Conservation (phyloP, 1,140 invertebrate genomes). For the Drosophila bifasciata region DNA sequence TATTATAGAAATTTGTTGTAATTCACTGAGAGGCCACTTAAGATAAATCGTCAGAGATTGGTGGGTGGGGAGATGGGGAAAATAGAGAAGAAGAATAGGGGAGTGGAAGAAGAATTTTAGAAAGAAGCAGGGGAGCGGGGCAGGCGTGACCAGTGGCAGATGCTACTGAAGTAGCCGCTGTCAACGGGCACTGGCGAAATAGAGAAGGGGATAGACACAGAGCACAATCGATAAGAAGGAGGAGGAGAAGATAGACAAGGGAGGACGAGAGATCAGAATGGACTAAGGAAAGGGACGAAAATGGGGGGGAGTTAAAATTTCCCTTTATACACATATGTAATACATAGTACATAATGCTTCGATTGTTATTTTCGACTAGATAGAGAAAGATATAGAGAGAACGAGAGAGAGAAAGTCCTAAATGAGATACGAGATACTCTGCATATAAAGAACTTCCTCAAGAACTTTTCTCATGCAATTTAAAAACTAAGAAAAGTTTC, state of each 20-base stretch:
- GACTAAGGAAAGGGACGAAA: too few relatives aligned
- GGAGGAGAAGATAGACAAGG: neutral
- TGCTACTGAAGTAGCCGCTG: slow-evolving; percentile 73
- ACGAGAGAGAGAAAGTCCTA: too few relatives aligned
- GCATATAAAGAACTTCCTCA: too few relatives aligned
- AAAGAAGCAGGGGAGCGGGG: slow-evolving; percentile 8
- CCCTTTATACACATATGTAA: too few relatives aligned
- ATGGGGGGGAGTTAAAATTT: too few relatives aligned
- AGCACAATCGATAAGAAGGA: neutral
- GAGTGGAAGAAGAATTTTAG: slow-evolving; percentile 1
- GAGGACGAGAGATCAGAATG: too few relatives aligned
- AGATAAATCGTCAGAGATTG: slow-evolving; percentile 69
- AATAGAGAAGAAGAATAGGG: neutral
- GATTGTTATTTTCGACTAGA: too few relatives aligned
- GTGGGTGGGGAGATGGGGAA: slow-evolving; percentile 16
- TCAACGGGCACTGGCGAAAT: slow-evolving; percentile 20
- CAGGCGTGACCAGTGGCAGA: slow-evolving; percentile 40
- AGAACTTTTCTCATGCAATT: too few relatives aligned
- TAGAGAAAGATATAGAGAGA: too few relatives aligned
- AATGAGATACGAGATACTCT: too few relatives aligned
- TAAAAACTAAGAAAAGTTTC: too few relatives aligned
- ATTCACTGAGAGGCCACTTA: slow-evolving; percentile 78
- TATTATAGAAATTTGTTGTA: slow-evolving; percentile 83
- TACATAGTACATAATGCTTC: too few relatives aligned
- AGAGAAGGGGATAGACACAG: slow-evolving; percentile 12